A percentile compares a stretch with the other conserved stretches of the same genome.
Conservation (phyloP, 2,888 invertebrate genomes). For the Eucera pruinosa region DNA sequence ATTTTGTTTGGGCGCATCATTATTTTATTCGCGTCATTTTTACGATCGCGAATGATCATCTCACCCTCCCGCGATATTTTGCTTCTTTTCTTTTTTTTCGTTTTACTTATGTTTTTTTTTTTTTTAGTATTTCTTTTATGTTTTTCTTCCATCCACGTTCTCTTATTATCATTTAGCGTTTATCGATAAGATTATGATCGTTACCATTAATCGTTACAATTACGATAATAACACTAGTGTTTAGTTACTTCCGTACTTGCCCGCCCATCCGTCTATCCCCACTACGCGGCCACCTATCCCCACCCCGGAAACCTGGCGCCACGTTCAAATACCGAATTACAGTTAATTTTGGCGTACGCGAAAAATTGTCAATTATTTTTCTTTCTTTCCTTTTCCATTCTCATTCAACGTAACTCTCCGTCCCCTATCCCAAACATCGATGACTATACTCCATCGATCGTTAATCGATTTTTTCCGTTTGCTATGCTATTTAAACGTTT, state of each 20-base stretch:
- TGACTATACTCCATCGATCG: neutral
- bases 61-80: neutral
- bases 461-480: neutral
- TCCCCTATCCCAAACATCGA: neutral
- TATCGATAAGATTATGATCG: constrained; percentile 80
- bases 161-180: constrained; percentile 57
- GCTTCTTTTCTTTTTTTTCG: neutral
- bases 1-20: constrained; percentile 32
- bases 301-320: constrained; percentile 22
- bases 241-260: constrained; percentile 72
- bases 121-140: constrained; percentile 72
- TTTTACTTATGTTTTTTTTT: too few species aligned
- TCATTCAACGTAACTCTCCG: neutral
- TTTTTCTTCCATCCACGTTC: constrained; percentile 71
- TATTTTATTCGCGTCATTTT: constrained; percentile 21
- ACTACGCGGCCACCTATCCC: constrained; percentile 32
- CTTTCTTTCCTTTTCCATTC: neutral
- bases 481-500: constrained; percentile 14
- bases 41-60: constrained; percentile 12
- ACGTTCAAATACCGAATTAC: constrained; percentile 33
- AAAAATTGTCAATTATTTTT: neutral
- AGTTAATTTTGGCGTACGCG: neutral
- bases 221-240: constrained; percentile 81
- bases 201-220: constrained; percentile 83
- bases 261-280: constrained; percentile 18